Base-by-base conservation (phyloP, 2,797 vertebrate species). In the Ispidina picta region DNA sequence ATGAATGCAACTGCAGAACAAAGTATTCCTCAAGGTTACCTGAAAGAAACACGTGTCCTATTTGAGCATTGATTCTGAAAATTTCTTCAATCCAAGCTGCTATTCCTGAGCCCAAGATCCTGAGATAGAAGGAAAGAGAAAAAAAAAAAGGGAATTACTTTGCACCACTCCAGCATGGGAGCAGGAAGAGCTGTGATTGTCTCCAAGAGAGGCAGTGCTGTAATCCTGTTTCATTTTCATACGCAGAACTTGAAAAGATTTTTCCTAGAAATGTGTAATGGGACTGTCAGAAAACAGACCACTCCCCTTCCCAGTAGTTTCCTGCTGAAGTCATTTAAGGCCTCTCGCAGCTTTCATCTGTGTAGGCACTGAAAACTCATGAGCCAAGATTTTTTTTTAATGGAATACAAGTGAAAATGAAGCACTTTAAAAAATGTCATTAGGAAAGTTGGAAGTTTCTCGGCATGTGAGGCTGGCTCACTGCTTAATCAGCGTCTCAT, bases 251-350 rank as follows among this genome's bases (percentile, higher is more conserved):
- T 95, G 87, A 82, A 93, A 93, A 91, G 93, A 89, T 89, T 92
- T 66, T 83, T 91, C 93, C 93, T 92, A 87, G 96, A 97, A 94
- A 90, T 84, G 88, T 76, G 64, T 80, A 80, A 85, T 93, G 93
- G 95, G 81, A 90, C 91, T 96, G 92, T 96, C 90, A 91, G 93
- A 96, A 95, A 94, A 81, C 90, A 95, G 84, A 94, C 95, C 92
- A 86, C 96, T 92, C 95, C 94, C 93, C 72, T 83, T 90, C 94
- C 91, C 93, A 93, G 92, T 95, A 76, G 83, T 95, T 96, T 93
- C 79, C 94, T 93, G 95, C 96, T 96, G 93, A 80, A 91, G 92
- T 87, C 97, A 92, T 92, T 93, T 95, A 91, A 97, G 91, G 88
- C 89, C 93, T 96, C 94, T 91, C 91, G 70, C 85, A 83, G 82